phyloP scores from a whole-genome alignment of 2,888 invertebrate genomes.

The Psylliodes chrysocephalus region DNA sequence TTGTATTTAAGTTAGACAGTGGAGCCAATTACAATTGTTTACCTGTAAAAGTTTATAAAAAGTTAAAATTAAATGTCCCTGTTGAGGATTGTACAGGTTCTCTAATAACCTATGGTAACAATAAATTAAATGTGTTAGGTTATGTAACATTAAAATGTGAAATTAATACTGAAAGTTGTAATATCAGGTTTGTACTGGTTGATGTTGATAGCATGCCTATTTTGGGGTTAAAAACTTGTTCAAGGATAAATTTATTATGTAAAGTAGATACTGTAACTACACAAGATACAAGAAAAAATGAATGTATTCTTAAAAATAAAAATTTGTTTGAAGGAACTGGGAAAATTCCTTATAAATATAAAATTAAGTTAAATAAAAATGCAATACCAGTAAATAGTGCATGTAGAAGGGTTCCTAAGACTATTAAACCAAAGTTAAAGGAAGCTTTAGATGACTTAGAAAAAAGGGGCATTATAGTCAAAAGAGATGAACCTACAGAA shows the following conservation, averaged over 20 bases:
- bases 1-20: constrained; percentile 32
- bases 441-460: constrained; percentile 27
- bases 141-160: constrained; percentile 25
- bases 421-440: constrained; percentile 34
- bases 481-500: constrained; percentile 37
- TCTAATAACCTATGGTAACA: constrained; percentile 34
- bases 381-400: constrained; percentile 21
- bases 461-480: constrained; percentile 36
- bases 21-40: constrained; percentile 40
- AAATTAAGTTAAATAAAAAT: constrained; percentile 33
- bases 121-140: constrained; percentile 32
- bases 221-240: constrained; percentile 32
- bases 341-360: constrained; percentile 33
- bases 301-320: constrained; percentile 33
- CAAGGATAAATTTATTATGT: constrained; percentile 32
- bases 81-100: constrained; percentile 6
- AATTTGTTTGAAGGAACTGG: constrained; percentile 27
- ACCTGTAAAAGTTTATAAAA: constrained; percentile 19
- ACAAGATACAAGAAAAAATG: background rate
- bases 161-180: constrained; percentile 26
- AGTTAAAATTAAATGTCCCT: constrained; percentile 14
- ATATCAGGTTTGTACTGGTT: constrained; percentile 33
- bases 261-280: constrained; percentile 22
- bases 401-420: constrained; percentile 34
- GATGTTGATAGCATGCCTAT: constrained; percentile 21